Percentiles rank a stretch among this genome's conserved stretches.
phyloP scores from a whole-genome alignment of 2,797 vertebrate species.

The Taeniopygia guttata region DNA sequence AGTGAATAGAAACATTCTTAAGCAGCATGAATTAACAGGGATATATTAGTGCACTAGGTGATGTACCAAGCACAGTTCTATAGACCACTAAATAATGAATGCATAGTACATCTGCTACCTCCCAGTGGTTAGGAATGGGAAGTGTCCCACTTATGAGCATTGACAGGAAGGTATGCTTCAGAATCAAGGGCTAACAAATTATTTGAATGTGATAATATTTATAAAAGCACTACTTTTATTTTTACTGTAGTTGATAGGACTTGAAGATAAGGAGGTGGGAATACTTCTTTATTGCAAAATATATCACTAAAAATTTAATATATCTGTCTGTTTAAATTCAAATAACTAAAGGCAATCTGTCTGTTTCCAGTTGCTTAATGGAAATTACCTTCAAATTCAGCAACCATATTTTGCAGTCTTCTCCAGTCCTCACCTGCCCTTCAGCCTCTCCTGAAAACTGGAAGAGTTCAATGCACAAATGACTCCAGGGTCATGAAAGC shows the following conservation, averaged over 20 bases:
- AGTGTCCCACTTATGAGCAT: background rate
- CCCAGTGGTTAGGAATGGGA: constrained; percentile 67
- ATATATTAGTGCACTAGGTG: background rate
- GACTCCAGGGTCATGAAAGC: background rate
- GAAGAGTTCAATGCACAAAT: background rate
- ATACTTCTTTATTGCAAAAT: background rate
- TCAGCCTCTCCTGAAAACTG: background rate
- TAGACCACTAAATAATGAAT: constrained; percentile 12
- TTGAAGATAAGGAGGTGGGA: background rate
- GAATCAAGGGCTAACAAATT: background rate
- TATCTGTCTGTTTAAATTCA: background rate
- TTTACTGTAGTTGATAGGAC: background rate
- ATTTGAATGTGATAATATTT: background rate
- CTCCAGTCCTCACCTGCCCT: background rate
- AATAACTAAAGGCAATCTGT: background rate
- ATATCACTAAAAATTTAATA: background rate
- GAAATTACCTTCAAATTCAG: background rate
- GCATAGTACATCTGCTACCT: constrained; percentile 67
- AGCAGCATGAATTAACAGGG: background rate
- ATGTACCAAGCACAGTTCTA: background rate
- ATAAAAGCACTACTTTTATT: background rate
- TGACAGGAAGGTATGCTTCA: background rate
- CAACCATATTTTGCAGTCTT: background rate
- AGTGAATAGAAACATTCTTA: background rate
- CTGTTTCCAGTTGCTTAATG: background rate